Evolutionary conservation across 2,113 vertebrate species (phyloP), one percentile per base, ranked within the genome.

Genomic region (Tinamus guttatus): DNA sequence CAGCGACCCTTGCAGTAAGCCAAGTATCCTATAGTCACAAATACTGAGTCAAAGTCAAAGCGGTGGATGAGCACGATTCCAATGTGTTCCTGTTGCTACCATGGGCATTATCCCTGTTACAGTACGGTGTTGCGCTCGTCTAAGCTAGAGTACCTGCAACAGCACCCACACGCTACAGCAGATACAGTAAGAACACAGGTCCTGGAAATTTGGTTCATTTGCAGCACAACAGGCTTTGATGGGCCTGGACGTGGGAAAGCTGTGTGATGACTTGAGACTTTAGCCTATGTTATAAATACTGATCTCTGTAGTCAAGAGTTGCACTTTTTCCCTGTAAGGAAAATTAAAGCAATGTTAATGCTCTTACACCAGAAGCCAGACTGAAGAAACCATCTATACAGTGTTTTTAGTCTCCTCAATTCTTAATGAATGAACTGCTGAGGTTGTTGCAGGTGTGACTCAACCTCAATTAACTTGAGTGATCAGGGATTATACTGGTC

Each of bases 401-500:
- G 36, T 13, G 22, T 4, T 60, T 77, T 75, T 40, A 73, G 40
- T 62, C 11, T 78, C 18, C 43, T 71, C 47, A 63, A 43, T 62
- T 73, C 40, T n/a, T 54, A 79, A 85, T 89, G 54, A 96, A 85
- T 77, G 70, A 87, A 81, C 32, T 70, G 67, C n/a, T 32, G 93
- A 59, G 75, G 54, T 45, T 45, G 30, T 65, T 89, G 70, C 83
- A 77, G 70, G 63, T 91, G 77, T 95, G 77, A 92, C 73, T 85
- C 73, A 86, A 73, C 51, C 34, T 84, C 92, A 93, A 5, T 78
- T 94, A 91, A 82, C 71, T 87, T 80, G 75, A 89, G 58, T 56
- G 67, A 59, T 85, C 25, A 62, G 70, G 58, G 86, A 85, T 96
- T 95, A 91, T 83, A 70, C 45, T 93, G 67, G 75, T 94, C 87